These are phyloP conservation scores for Diarsia rubi DNA, from an alignment of 2,888 invertebrate species.

Conservation along the genomic window DNA sequence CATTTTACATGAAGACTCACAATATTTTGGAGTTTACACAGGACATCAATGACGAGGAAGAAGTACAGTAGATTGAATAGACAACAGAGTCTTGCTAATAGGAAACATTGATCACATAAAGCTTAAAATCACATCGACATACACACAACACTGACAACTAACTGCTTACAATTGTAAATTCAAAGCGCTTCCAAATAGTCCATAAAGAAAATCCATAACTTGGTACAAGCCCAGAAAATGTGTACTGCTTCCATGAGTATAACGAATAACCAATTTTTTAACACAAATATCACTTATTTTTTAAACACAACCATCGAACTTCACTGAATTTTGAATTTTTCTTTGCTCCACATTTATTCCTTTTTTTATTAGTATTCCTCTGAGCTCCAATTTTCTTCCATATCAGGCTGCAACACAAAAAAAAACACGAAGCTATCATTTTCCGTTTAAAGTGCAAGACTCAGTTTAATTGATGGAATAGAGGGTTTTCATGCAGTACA, in stretches of 20 bases:
- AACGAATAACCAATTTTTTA: background rate
- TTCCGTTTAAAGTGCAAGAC: background rate
- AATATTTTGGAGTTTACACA: background rate
- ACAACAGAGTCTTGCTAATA: slow-evolving; percentile 5
- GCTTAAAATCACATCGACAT: background rate
- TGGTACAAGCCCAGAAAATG: background rate
- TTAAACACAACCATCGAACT: background rate
- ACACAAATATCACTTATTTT: slow-evolving; percentile 9
- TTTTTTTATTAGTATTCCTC: too few relatives aligned
- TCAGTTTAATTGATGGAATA: background rate
- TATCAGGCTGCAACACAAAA: background rate
- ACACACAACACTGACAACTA: background rate
- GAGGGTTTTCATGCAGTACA: slow-evolving; percentile 17
- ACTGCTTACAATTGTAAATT: background rate
- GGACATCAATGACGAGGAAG: background rate
- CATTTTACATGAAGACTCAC: background rate
- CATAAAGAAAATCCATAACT: background rate
- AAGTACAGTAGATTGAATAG: slow-evolving; percentile 1
- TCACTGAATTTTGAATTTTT: background rate
- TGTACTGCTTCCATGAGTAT: slow-evolving; percentile 45
- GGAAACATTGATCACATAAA: slow-evolving; percentile 19
- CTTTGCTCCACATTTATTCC: background rate
- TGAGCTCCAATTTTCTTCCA: background rate
- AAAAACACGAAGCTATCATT: background rate
- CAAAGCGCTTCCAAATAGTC: background rate